Conservation (phyloP, 2,113 vertebrate species). For the Callospermophilus lateralis region DNA sequence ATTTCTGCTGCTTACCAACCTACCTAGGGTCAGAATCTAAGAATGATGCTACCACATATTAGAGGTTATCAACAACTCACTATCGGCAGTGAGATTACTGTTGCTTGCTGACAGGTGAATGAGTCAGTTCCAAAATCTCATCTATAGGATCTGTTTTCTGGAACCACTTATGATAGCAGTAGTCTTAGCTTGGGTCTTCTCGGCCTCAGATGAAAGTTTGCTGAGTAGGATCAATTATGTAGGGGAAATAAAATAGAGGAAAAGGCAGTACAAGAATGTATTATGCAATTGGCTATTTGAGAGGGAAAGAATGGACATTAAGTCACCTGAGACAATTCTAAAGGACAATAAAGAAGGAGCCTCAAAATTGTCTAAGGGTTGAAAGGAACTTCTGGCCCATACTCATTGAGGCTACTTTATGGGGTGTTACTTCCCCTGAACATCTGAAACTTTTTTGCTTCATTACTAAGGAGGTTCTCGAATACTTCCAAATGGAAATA, state of each 20-base stretch:
- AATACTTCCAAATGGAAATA: not conserved
- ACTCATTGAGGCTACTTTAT: not conserved
- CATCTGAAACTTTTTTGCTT: not conserved
- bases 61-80: not conserved
- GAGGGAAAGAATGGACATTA: not conserved
- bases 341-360: not conserved
- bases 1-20: not conserved
- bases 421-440: not conserved
- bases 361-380: not conserved
- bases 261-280: not conserved
- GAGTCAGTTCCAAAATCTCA: not conserved
- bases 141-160: not conserved
- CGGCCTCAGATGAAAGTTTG: not conserved
- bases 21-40: not conserved
- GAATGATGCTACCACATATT: not conserved
- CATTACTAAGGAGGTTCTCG: not conserved
- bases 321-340: not conserved
- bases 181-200: not conserved
- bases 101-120: not conserved
- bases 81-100: not conserved
- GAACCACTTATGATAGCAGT: not conserved
- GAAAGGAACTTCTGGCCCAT: not conserved
- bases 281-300: not conserved
- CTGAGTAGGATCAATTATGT: not conserved
- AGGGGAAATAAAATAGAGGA: not conserved